Base-by-base conservation (phyloP, 1,140 invertebrate species). In the Apis laboriosa region DNA sequence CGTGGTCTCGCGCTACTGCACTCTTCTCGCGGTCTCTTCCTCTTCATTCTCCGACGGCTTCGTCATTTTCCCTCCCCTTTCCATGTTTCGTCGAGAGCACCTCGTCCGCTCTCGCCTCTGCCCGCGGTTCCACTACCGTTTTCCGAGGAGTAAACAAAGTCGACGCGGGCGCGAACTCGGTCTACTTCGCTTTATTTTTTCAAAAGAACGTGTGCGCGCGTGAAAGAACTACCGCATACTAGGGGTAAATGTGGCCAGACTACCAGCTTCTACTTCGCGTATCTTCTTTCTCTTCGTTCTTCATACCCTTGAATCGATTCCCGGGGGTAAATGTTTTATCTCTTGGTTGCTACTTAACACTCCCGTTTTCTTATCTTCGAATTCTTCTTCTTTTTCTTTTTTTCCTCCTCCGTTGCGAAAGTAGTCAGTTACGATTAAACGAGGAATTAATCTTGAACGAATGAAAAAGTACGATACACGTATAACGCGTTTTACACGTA, bases 171-270 rank as follows among this genome's bases (percentile, higher is more conserved):
- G 80, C 77, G 67, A 79, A 88, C 84, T 72, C 81, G 81, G 24
- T 79, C 56, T 67, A 80, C 61, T 75, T 76, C 67, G 60, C 75
- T 87, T 88, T 82, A 85, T 85, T 88, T 79, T 87, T 88, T 88
- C 67, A 88, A 88, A 80, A 77, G 81, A 77, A 24, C 58, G 70
- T 61, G 72, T 60, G 34, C 63, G 34, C 55, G 73, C 56, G 80
- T 86, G 80, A 80, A 80, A 79, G 66, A 24, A 58, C 34, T 53
- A 68, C 72, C 34, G 49, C 70, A 74, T 74, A 49, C 51, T n/a
- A 56, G 19, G 58, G 71, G 51, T 43, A 61, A 80, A 80, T 28
- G 78, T 80, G 60, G 61, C 79, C 51, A 80, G 79, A 80, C 80
- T 49, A 61, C 51, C 21, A 34, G 24, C 9, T 75, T 43, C 13